Conservation (phyloP, 2,888 invertebrate genomes). For the Camptogramma bilineatum region DNA sequence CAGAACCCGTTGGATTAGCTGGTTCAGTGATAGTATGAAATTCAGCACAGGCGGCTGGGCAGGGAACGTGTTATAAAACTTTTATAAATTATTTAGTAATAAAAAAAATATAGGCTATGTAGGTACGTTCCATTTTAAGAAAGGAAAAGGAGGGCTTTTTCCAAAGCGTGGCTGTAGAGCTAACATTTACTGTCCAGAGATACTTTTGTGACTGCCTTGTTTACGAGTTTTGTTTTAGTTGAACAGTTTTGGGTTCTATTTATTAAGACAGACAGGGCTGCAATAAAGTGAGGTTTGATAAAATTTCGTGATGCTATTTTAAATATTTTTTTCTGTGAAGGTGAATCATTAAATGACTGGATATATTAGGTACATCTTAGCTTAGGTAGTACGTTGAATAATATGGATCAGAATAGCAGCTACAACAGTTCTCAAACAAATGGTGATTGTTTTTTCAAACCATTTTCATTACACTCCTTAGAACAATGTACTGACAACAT, state of each 20-base stretch:
- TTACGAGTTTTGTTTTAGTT: slow-evolving; percentile 50
- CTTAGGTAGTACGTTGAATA: too few species aligned
- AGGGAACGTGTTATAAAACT: too few species aligned
- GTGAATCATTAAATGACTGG: too few species aligned
- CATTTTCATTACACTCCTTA: slow-evolving; percentile 56
- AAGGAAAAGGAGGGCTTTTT: background rate
- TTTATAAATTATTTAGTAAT: too few species aligned
- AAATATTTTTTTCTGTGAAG: background rate
- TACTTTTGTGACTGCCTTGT: slow-evolving; percentile 32
- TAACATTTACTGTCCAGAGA: background rate
- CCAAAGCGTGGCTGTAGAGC: background rate
- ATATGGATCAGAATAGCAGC: too few species aligned
- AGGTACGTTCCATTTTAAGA: background rate
- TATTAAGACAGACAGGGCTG: slow-evolving; percentile 57
- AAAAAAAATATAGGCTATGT: background rate
- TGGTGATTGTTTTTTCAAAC: slow-evolving; percentile 65
- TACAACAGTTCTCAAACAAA: background rate
- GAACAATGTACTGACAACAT: background rate
- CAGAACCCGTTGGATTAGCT: too few species aligned
- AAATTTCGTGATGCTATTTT: background rate
- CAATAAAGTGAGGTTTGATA: slow-evolving; percentile 52
- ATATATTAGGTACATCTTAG: too few species aligned
- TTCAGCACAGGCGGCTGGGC: too few species aligned
- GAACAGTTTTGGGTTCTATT: slow-evolving; percentile 54
- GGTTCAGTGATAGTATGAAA: too few species aligned